Evolutionary conservation across 2,888 invertebrate genomes (phyloP), one percentile per base, ranked within the genome.

Genomic region (Pocota personata): DNA sequence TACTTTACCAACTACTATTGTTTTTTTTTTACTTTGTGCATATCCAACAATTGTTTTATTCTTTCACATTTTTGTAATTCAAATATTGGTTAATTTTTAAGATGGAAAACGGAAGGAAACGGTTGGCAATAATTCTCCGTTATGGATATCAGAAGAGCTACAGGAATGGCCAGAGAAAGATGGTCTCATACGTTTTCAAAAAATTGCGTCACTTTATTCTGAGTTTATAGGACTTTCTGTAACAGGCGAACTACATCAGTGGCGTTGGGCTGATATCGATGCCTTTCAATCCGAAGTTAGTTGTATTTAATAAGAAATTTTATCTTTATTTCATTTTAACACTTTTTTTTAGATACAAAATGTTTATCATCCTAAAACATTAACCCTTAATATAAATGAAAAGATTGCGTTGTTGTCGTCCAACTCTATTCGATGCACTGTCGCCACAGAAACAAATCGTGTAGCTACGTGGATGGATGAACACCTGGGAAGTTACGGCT

Each of bases 391-490:
- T 58, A 93, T 99, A 88, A 91, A 95, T 60, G 99, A 99, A 92
- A 96, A 96, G 89, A 94, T 98, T 32, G 92, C 95, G 48, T 95
- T 95, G 89, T 94, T 99, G 83, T 97, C 98, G n/a, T 97, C 97
- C 0, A 97, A 98, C 79, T 96, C 96, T 55, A 97, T 98, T 79
- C 95, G 99, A 69, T 98, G 98, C 88, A 97, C 98, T 0, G 96
- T 98, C 4, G 95, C 96, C 32, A 98, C 98, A 0, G 98, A 98
- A 91, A 94, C 95, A 43, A 98, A 97, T 83, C 97, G 98, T 91
- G 96, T 99, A 48, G 98, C 98, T 1, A 98, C 98, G 0, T 99
- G 98, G 96, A 94, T 99, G 87, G 99, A 99, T 90, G 98, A 99
- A 91, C 95, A 95, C 80, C 93, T 96, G 89, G 95, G 94, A 16